phyloP scores from a whole-genome alignment of 2,113 vertebrate species.

The Eptatretus burgeri region DNA sequence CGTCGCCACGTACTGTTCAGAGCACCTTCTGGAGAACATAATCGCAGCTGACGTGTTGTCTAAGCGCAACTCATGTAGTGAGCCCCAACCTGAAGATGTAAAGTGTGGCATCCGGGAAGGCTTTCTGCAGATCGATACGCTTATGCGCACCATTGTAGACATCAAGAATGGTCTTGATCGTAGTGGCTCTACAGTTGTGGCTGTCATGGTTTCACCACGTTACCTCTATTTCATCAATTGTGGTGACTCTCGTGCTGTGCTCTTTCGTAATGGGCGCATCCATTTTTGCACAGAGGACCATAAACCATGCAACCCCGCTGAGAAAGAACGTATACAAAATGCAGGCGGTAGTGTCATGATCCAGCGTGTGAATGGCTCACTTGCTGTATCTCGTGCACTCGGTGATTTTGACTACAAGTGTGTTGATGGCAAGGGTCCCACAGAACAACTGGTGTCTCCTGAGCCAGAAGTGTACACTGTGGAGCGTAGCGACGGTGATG shows the following conservation, averaged over 20 bases:
- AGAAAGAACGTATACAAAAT: constrained; percentile 94
- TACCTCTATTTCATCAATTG: constrained; percentile 94
- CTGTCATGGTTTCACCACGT: constrained; percentile 57
- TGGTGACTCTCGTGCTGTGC: constrained; percentile 71
- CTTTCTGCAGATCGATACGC: constrained; percentile 87
- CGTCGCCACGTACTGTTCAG: constrained; percentile 82
- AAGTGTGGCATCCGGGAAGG: constrained; percentile 71
- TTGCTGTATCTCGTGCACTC: constrained; percentile 80
- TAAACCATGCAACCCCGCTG: constrained; percentile 87
- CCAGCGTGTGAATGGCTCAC: constrained; percentile 78
- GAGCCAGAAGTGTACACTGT: constrained; percentile 86
- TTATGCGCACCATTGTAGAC: constrained; percentile 94
- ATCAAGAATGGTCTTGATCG: constrained; percentile 87
- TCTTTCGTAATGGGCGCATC: constrained; percentile 57
- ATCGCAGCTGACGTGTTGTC: constrained; percentile 53
- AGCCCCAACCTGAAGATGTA: constrained; percentile 51
- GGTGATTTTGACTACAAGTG: constrained; percentile 99
- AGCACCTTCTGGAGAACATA: constrained; percentile 81
- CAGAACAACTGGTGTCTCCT: constrained; percentile 89
- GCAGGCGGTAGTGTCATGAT: constrained; percentile 96
- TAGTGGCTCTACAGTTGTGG: constrained; percentile 84
- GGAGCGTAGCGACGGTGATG: constrained; percentile 56
- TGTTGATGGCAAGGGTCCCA: constrained; percentile 84
- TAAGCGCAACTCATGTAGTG: constrained; percentile 22
- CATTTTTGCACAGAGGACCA: constrained; percentile 95